Conservation (phyloP, 2,888 invertebrate genomes). For the Lasioglossum villosulum region DNA sequence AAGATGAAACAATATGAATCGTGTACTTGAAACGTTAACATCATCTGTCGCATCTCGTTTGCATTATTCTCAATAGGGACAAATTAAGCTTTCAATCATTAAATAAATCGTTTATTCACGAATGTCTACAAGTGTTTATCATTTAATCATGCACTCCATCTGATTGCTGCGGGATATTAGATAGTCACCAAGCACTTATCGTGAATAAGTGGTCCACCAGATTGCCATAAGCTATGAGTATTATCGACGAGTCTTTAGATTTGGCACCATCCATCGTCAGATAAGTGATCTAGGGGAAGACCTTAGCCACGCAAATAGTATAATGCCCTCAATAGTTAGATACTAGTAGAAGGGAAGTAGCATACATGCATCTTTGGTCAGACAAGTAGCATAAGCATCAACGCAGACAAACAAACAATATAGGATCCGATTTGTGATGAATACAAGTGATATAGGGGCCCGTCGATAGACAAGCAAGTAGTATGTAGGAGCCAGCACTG, state of each 20-base stretch:
- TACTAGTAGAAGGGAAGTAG: neutral
- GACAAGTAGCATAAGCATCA: neutral
- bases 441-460: neutral
- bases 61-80: neutral
- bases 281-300: neutral
- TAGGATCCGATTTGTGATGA: neutral
- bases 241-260: neutral
- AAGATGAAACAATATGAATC: neutral
- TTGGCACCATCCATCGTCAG: neutral
- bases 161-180: neutral
- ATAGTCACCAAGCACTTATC: neutral
- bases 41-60: neutral
- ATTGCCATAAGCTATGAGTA: neutral
- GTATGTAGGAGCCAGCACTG: neutral
- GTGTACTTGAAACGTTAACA: too few relatives aligned
- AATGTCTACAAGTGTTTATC: neutral
- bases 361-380: neutral
- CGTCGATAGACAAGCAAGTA: neutral
- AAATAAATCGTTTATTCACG: neutral
- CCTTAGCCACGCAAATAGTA: neutral
- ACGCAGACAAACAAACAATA: neutral
- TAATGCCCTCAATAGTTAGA: neutral
- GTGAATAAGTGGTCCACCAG: neutral
- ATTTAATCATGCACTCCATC: neutral
- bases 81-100: neutral